Conservation (phyloP, 2,113 vertebrate genomes). For the Lampris incognitus region DNA sequence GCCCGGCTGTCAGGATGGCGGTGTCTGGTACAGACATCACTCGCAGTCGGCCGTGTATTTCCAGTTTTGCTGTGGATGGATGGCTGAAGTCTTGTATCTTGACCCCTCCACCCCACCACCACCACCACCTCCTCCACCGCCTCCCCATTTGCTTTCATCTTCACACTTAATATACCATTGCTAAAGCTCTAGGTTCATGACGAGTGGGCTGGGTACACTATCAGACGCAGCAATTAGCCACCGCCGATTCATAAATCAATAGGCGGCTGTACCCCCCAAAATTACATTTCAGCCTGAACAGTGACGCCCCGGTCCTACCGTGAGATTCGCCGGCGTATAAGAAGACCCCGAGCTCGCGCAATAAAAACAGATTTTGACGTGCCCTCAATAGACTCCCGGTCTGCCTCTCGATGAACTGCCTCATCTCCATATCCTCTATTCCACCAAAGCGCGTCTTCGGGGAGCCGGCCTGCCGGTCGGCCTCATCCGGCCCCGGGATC, state of each 20-base stretch:
- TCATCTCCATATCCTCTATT: conserved; percentile 6
- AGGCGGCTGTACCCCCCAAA: neutral
- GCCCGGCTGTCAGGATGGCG: conserved; percentile 18
- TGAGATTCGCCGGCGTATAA: no score
- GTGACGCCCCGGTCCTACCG: no score
- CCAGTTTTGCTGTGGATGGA: no score
- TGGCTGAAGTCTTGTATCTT: no score
- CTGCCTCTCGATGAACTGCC: conserved; percentile 29
- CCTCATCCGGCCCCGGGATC: conserved; percentile 6
- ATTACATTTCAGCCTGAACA: neutral
- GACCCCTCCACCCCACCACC: no score
- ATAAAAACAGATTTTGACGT: conserved; percentile 43
- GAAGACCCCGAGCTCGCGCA: conserved; percentile 15
- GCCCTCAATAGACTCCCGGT: conserved; percentile 23
- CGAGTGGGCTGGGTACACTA: no score
- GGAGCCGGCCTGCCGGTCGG: neutral
- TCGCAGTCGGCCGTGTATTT: conserved; percentile 20
- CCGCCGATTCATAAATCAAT: no score
- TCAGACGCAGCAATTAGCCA: no score
- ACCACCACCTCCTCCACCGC: no score
- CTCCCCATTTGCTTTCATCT: no score
- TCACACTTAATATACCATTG: no score
- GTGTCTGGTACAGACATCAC: conserved; percentile 74
- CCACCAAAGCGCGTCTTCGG: conserved; percentile 15
- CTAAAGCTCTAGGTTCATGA: no score